Base-by-base conservation (phyloP, 1,140 invertebrate species). In the Drosophila orena region DNA sequence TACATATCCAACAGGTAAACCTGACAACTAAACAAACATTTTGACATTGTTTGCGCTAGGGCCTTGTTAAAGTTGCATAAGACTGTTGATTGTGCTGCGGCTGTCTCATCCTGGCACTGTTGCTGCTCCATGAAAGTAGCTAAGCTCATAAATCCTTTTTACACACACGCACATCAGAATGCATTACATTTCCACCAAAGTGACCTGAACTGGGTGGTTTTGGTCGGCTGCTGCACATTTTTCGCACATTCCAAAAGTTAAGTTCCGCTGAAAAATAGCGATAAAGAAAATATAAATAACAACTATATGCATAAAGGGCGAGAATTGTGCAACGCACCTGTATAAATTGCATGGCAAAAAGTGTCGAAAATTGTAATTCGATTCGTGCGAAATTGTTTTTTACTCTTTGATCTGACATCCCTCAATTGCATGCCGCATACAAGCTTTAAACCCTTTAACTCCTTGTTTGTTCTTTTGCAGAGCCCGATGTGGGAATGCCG, bases 401-500 rank as follows among this genome's bases (percentile, higher is more conserved):
- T 59, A 8, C 24, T 24, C 15, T 24, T 14, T 40, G 2, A n/a
- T 38, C 30, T 54, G 10, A n/a, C n/a, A 17, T 27, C 10, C 12
- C 22, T 15, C 24, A 30, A 49, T 27, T 59, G 20, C 22, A 17
- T 44, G 22, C 10, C 27, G n/a, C 37, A 22, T 44, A n/a, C n/a
- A 11, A 35, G 37, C 44, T 24, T 24, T n/a, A 4, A 52, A 38
- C 1, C 2, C 11, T 71, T 12, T 6, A 24, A 27, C 12, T 40
- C 24, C 60, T 55, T 53, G 3, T 56, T 35, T 59, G 85, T 83
- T 11, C 2, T 79, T 91, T 92, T 91, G 30, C 91, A 98, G 98
- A 99, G 93, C 98, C 98, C 27, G 98, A 99, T 94, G 91, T 97
- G 73, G 98, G 98, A 64, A 99, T 99, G 98, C 93, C 95, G 40